These are phyloP conservation scores for Ophion slaviceki DNA, from an alignment of 2,888 invertebrate genomes.

Conservation along the genomic window DNA sequence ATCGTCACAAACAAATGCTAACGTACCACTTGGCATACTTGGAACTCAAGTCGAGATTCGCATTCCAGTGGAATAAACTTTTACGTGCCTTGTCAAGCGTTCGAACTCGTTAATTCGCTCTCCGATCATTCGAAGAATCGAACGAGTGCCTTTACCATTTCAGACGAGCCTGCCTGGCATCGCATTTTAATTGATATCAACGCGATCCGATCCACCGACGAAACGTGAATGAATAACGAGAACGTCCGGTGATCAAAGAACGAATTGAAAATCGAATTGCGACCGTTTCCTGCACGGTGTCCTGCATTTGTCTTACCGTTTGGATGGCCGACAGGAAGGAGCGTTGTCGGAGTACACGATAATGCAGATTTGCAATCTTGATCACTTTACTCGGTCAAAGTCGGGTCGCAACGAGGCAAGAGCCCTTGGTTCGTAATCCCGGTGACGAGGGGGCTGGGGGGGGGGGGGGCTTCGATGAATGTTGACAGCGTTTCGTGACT, in stretches of 20 bases:
- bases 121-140: conserved; percentile 46
- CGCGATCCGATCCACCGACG: conserved; percentile 25
- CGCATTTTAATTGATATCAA: conserved; percentile 31
- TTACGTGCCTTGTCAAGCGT: conserved; percentile 37
- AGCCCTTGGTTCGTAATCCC: conserved; percentile 1
- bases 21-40: conserved; percentile 40
- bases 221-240: conserved; percentile 33
- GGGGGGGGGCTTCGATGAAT: background rate
- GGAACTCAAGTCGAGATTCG: conserved; percentile 51
- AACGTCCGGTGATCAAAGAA: background rate
- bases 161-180: background rate
- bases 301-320: too few species aligned
- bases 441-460: background rate
- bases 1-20: conserved; percentile 46
- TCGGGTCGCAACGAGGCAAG: too few species aligned
- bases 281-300: background rate
- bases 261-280: background rate
- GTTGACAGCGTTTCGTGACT: conserved; percentile 12
- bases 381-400: too few species aligned
- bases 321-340: too few species aligned
- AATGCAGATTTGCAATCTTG: too few species aligned
- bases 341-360: too few species aligned
- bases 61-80: conserved; percentile 57
- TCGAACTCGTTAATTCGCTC: conserved; percentile 46
- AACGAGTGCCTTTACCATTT: conserved; percentile 5